These are phyloP conservation scores for Rhinichthys osculus DNA, from an alignment of 2,797 vertebrate species.

Conservation along the genomic window DNA sequence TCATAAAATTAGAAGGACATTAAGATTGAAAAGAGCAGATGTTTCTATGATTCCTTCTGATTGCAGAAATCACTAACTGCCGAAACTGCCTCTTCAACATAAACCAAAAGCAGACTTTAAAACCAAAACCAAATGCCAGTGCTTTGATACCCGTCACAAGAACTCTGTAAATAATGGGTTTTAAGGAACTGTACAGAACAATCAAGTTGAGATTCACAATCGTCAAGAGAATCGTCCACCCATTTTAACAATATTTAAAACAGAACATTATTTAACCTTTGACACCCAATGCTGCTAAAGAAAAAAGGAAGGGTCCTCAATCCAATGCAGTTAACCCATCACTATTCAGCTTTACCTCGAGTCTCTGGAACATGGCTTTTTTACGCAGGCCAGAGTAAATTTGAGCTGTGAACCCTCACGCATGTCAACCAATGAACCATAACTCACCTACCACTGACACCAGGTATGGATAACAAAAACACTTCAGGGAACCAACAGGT, in stretches of 20 bases:
- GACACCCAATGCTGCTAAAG: slow-evolving; percentile 74
- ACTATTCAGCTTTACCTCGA: slow-evolving; percentile 63
- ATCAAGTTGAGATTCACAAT: slow-evolving; percentile 32
- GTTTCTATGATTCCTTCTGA: slow-evolving; percentile 24
- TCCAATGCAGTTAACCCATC: slow-evolving; percentile 64
- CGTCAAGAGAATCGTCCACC: slow-evolving; percentile 2
- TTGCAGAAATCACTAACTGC: slow-evolving; percentile 6
- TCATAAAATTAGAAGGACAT: neutral
- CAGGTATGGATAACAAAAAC: slow-evolving; percentile 19
- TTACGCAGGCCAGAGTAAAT: slow-evolving; percentile 49
- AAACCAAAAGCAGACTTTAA: slow-evolving; percentile 25
- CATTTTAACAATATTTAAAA: slow-evolving; percentile 29
- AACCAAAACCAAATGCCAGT: slow-evolving; percentile 5
- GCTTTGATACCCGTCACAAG: neutral
- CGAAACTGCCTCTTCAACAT: slow-evolving; percentile 1
- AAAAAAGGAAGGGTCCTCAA: slow-evolving; percentile 71
- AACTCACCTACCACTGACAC: slow-evolving; percentile 34
- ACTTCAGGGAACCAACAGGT: neutral
- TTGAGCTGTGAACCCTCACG: slow-evolving; percentile 24
- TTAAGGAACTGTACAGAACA: slow-evolving; percentile 34
- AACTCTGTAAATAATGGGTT: neutral
- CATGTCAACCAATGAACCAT: slow-evolving; percentile 31
- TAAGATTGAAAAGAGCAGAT: slow-evolving; percentile 3
- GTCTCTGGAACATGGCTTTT: slow-evolving; percentile 42
- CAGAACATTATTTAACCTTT: slow-evolving; percentile 69